Evolutionary conservation across 2,797 vertebrate genomes (phyloP), one percentile per base, ranked within the genome.

Genomic region (Staurois parvus): DNA sequence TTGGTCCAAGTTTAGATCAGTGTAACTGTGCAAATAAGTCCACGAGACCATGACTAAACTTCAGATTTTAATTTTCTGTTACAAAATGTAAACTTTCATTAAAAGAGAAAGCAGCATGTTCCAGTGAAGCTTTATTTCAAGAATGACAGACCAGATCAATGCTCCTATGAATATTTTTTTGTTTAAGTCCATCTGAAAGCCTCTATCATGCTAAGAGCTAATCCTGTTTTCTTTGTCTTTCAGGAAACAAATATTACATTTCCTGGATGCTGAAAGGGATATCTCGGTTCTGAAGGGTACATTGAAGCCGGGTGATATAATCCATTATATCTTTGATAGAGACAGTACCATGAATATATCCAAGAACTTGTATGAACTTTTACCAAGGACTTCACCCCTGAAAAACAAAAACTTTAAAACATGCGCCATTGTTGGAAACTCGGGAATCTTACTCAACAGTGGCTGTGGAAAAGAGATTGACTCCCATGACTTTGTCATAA

Each of bases 381-480:
- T 99, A 79, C 98, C 98, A 19, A 94, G 95, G 0, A 94, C 91
- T 0, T 98, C 98, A 0, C 97, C 97, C 0, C 94, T 99, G 92
- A 98, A 97, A 91, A 97, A 97, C 90, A 97, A 96, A 74, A 95
- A 97, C 88, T 96, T 98, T 91, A 93, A 91, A 86, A 94, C 93
- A 29, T 99, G 98, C 0, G 98, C 97, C 91, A 98, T 99, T 0
- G 97, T 99, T 75, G 98, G 98, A 66, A 99, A 99, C 92, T 99
- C 98, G 0, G 98, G 98, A 59, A 96, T 99, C 87, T 92, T 99
- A 89, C 94, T 98, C 76, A 97, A 98, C 94, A 99, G 98, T 1
- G 95, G 96, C 93, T 99, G 98, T 0, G 98, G 98, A 40, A 90
- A 90, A 0, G 97, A 99, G 91, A 99, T 99, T 0, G 98, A 99